Conservation (phyloP, 2,888 invertebrate genomes). For the Bimastos eiseni region DNA sequence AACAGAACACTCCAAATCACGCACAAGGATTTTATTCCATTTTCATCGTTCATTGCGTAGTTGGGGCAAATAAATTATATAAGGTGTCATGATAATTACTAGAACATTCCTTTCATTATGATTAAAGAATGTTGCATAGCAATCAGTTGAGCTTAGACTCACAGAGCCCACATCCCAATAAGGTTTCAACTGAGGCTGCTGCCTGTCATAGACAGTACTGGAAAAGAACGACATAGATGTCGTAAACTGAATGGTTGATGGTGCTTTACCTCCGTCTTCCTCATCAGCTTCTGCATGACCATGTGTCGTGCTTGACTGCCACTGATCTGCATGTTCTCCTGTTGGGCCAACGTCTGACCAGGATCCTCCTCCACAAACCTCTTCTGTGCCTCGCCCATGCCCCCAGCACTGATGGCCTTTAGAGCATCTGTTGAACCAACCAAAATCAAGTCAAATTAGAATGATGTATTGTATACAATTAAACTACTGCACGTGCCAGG, state of each 20-base stretch:
- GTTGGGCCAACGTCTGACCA: conserved; percentile 57
- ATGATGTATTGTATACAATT: background rate
- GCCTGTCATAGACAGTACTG: too few species aligned
- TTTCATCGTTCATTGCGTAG: too few species aligned
- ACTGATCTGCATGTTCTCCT: conserved; percentile 68
- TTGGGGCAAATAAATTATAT: too few species aligned
- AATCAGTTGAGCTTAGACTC: too few species aligned
- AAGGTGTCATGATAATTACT: too few species aligned
- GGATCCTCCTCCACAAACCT: conserved; percentile 58
- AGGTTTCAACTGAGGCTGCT: too few species aligned
- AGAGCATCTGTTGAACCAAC: background rate
- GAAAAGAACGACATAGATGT: background rate
- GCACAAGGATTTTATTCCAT: too few species aligned
- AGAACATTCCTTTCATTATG: too few species aligned
- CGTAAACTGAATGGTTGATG: background rate
- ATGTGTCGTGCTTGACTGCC: conserved; percentile 81
- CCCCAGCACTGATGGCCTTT: background rate
- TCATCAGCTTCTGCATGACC: conserved; percentile 89
- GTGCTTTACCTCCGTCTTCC: conserved; percentile 55
- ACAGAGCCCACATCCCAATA: too few species aligned
- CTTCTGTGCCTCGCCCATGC: background rate
- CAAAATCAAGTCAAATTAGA: background rate
- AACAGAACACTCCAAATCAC: too few species aligned
- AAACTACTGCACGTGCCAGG: background rate
- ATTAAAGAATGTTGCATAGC: too few species aligned